Evolutionary conservation across 2,888 invertebrate species (phyloP).

Genomic region (Erebia palarica): DNA sequence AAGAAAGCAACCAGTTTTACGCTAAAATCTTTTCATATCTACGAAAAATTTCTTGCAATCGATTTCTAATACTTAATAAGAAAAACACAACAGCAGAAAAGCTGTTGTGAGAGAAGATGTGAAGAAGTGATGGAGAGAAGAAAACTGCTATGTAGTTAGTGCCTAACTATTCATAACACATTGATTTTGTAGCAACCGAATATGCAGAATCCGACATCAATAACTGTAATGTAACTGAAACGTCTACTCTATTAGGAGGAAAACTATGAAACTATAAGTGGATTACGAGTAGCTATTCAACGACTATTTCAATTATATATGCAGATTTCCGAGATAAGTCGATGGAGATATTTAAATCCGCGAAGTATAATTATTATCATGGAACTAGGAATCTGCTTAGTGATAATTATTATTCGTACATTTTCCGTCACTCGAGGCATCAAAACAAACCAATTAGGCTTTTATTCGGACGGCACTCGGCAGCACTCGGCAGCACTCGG

Average conservation of each 20-base stretch:
- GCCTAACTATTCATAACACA: too few relatives aligned
- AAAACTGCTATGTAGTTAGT: too few relatives aligned
- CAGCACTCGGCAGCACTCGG: not conserved
- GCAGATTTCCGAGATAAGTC: not conserved
- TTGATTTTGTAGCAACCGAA: not conserved
- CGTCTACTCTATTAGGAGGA: not conserved
- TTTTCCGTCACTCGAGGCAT: not conserved
- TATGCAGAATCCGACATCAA: not conserved
- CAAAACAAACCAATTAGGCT: not conserved
- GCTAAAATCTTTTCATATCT: too few relatives aligned
- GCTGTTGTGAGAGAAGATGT: too few relatives aligned
- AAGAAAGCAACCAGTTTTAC: too few relatives aligned
- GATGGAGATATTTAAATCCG: not conserved
- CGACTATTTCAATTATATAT: not conserved
- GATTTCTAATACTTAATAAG: too few relatives aligned
- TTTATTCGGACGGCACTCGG: not conserved
- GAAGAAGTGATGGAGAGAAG: too few relatives aligned
- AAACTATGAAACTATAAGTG: not conserved
- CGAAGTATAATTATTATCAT: not conserved
- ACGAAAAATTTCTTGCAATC: too few relatives aligned
- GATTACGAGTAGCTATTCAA: not conserved
- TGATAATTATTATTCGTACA: not conserved
- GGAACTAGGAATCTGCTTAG: not conserved
- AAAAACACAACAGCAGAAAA: too few relatives aligned
- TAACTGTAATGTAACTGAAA: conserved; percentile 1